Conservation (phyloP, 2,113 vertebrate genomes). For the Silurus asotus region DNA sequence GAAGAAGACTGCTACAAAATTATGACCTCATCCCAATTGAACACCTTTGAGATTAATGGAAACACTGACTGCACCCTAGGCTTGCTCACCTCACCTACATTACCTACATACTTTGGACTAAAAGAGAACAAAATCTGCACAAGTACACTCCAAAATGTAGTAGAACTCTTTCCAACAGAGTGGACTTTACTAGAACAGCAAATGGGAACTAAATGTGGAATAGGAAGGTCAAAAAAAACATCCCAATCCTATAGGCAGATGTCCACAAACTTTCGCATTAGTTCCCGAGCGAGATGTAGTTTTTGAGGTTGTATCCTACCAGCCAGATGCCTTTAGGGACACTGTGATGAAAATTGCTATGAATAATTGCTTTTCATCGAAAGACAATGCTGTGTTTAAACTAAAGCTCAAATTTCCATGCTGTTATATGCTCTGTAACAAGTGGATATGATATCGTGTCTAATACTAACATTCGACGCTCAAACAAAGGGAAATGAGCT, state of each 20-base stretch:
- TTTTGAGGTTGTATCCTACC: not conserved
- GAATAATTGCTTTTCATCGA: not conserved
- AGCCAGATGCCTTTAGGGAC: not conserved
- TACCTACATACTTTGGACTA: too few relatives aligned
- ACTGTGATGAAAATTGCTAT: not conserved
- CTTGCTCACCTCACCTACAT: too few relatives aligned
- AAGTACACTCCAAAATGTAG: too few relatives aligned
- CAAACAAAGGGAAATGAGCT: not conserved
- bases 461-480: not conserved
- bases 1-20: too few relatives aligned
- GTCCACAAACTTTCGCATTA: not conserved
- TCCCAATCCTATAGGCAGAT: not conserved
- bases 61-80: too few relatives aligned
- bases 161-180: too few relatives aligned
- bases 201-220: too few relatives aligned
- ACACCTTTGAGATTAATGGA: too few relatives aligned
- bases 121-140: too few relatives aligned
- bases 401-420: not conserved
- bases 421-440: not conserved
- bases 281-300: not conserved
- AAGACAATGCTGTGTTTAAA: not conserved
- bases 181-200: too few relatives aligned
- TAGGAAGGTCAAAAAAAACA: too few relatives aligned
- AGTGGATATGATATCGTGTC: not conserved
- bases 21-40: too few relatives aligned